Conservation (phyloP, 2,797 vertebrate genomes). For the Knipowitschia caucasica region DNA sequence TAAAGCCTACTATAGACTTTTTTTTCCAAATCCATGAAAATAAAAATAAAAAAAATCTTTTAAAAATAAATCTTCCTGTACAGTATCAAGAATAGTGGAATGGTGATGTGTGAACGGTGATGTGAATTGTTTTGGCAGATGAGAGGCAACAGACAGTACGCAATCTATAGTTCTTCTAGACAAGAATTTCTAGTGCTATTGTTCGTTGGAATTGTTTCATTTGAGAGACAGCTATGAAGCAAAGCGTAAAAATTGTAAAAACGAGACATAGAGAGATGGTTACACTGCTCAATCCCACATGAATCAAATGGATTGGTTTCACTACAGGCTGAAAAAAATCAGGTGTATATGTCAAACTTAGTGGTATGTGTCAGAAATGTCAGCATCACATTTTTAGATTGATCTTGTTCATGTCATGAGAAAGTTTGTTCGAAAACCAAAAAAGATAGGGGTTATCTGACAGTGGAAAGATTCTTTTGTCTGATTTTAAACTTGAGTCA, state of each 20-base stretch:
- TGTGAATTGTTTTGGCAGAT: no score
- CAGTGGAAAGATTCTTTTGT: slow-evolving; percentile 26
- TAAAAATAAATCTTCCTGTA: no score
- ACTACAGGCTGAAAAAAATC: slow-evolving; percentile 23
- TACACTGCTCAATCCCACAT: slow-evolving; percentile 36
- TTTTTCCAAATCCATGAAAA: no score
- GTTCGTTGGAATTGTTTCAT: not conserved
- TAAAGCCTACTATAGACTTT: no score
- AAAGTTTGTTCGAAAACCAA: slow-evolving; percentile 29
- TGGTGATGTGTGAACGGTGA: no score
- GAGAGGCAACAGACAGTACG: not conserved
- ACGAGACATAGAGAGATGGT: slow-evolving; percentile 15
- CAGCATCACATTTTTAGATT: slow-evolving; percentile 22
- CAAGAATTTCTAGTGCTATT: not conserved
- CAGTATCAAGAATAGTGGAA: no score
- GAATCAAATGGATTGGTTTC: slow-evolving; percentile 46
- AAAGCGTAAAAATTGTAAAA: slow-evolving; percentile 20
- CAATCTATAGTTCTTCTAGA: not conserved
- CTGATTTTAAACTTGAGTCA: slow-evolving; percentile 32
- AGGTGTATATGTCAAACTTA: slow-evolving; percentile 7
- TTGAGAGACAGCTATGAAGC: slow-evolving; percentile 15
- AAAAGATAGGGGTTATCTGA: slow-evolving; percentile 26
- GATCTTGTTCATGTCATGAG: slow-evolving; percentile 29
- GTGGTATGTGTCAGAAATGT: slow-evolving; percentile 1
- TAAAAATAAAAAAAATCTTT: no score